Conservation (phyloP, 2,888 invertebrate genomes). For the Strigamia crassipes region DNA sequence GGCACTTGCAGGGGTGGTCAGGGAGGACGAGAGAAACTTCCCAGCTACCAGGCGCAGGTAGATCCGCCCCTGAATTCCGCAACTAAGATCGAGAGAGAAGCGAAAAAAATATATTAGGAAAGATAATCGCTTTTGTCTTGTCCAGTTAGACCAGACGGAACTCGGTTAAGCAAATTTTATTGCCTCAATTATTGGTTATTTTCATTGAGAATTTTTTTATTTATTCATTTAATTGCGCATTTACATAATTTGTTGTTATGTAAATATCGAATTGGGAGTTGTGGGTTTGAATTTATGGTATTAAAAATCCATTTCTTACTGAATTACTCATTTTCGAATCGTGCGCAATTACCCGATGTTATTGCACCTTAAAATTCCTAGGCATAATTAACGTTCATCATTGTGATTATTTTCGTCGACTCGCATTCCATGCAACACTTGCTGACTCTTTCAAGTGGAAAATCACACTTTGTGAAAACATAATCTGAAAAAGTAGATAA, state of each 20-base stretch:
- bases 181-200: no score
- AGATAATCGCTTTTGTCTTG: not conserved
- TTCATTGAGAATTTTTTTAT: no score
- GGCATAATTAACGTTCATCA: slow-evolving; percentile 39
- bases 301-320: not conserved
- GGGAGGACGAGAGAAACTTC: slow-evolving; percentile 8
- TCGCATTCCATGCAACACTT: slow-evolving; percentile 35
- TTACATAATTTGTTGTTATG: no score
- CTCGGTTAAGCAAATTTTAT: no score
- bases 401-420: slow-evolving; percentile 24
- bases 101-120: not conserved
- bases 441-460: not conserved
- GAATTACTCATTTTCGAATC: not conserved
- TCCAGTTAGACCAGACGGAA: no score
- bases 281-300: not conserved
- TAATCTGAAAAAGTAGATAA: no score
- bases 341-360: slow-evolving; percentile 24
- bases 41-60: slow-evolving; percentile 35
- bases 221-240: no score
- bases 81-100: not conserved
- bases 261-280: not conserved
- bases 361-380: slow-evolving; percentile 34
- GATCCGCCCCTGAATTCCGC: slow-evolving; percentile 42
- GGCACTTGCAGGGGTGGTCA: not conserved
- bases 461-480: not conserved